phyloP scores from a whole-genome alignment of 2,797 vertebrate species.

The Hafferia zeledoni region DNA sequence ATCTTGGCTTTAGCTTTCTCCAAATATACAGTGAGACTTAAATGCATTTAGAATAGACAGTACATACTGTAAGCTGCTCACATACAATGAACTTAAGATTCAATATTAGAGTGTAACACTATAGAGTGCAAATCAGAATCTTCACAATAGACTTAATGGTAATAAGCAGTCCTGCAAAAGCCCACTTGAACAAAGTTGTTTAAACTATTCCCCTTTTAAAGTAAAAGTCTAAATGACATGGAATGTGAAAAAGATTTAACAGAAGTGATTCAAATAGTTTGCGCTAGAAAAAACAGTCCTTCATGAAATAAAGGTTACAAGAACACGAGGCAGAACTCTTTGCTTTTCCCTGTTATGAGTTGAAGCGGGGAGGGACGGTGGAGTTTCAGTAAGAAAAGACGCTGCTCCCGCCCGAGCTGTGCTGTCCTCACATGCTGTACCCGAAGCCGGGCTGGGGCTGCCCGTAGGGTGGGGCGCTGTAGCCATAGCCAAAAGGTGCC shows the following conservation, averaged over 20 bases:
- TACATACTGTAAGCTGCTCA: slow-evolving; percentile 89
- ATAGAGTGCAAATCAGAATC: slow-evolving; percentile 98
- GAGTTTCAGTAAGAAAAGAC: slow-evolving; percentile 86
- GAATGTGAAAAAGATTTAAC: slow-evolving; percentile 93
- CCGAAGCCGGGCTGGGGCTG: slow-evolving; percentile 93
- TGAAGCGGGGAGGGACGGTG: slow-evolving; percentile 89
- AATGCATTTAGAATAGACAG: slow-evolving; percentile 94
- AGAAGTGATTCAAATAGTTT: slow-evolving; percentile 83
- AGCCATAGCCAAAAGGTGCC: slow-evolving; percentile 95
- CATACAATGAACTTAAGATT: slow-evolving; percentile 91
- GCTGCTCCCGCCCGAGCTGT: slow-evolving; percentile 74
- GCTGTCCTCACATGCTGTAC: slow-evolving; percentile 92
- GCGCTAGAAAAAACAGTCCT: slow-evolving; percentile 92
- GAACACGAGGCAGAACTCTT: slow-evolving; percentile 81
- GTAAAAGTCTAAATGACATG: slow-evolving; percentile 91
- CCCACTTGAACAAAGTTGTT: slow-evolving; percentile 85
- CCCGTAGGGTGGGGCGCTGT: slow-evolving; percentile 89
- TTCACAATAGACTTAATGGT: slow-evolving; percentile 89
- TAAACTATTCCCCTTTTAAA: slow-evolving; percentile 85
- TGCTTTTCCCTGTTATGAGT: slow-evolving; percentile 88
- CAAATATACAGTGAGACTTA: slow-evolving; percentile 92
- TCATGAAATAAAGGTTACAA: slow-evolving; percentile 87
- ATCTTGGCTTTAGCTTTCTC: slow-evolving; percentile 83
- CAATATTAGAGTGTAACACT: slow-evolving; percentile 93
- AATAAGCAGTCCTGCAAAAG: slow-evolving; percentile 82